phyloP scores from a whole-genome alignment of 2,113 vertebrate genomes.

The Elgaria multicarinata region DNA sequence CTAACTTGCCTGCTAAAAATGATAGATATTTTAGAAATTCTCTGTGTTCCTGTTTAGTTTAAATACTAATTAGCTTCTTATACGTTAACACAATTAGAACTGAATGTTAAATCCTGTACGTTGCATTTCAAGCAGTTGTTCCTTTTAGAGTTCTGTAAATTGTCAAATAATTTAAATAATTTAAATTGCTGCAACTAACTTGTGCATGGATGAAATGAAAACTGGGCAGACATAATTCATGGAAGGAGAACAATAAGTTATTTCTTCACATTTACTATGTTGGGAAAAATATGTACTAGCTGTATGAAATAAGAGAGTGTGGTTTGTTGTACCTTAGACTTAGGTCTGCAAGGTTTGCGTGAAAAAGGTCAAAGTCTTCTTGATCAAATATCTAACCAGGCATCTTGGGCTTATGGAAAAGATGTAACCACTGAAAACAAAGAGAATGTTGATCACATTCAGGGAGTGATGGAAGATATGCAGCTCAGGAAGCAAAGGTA shows the following conservation, averaged over 20 bases:
- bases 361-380: conserved; percentile 93
- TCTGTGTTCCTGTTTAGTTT: not conserved
- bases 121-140: not conserved
- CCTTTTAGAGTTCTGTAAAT: conserved; percentile 8
- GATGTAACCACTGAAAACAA: conserved; percentile 91
- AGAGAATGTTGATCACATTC: conserved; percentile 94
- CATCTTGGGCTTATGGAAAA: conserved; percentile 89
- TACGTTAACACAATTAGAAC: conserved; percentile 20
- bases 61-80: conserved; percentile 13
- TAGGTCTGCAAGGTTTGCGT: conserved; percentile 86
- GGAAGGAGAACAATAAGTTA: not conserved
- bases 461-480: conserved; percentile 98
- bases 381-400: conserved; percentile 93
- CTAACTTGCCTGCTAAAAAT: not conserved
- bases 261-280: not conserved
- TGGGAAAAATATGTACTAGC: too few relatives aligned
- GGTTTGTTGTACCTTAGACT: conserved; percentile 68
- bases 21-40: conserved; percentile 16
- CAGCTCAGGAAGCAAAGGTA: conserved; percentile 97
- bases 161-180: not conserved
- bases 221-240: not conserved
- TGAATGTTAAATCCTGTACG: conserved; percentile 17
- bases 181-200: not conserved
- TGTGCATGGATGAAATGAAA: not conserved
- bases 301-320: not conserved